Base-by-base conservation (phyloP, 2,113 vertebrate genomes). In the Sturnus vulgaris region DNA sequence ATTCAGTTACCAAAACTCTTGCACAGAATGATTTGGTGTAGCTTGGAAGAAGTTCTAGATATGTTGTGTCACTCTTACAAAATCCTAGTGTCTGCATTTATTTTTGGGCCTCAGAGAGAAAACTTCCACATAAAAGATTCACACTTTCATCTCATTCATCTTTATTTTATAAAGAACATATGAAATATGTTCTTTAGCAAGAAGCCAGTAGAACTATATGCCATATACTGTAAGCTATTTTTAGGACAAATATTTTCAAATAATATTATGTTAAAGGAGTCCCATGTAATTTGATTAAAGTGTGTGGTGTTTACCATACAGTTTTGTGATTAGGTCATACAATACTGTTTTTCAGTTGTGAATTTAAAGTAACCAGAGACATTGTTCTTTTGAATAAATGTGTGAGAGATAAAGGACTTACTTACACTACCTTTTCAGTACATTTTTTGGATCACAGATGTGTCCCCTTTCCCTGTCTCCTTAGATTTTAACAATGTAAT, bases 1-100 rank as follows among this genome's bases (percentile, higher is more conserved):
- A 88, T 87, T 97, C 50, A 87, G 17, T 88, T 96, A 93, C 66
- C 65, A 91, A 96, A 96, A 95, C 0, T 1, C 57, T 95, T 91
- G 47, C 39, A 56, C 57, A 81, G 65, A 90, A 82, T 68, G 10
- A 78, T 93, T 81, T 97, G 72, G 82, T 90, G n/a, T 93, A 87
- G 24, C 90, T 82, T 92, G 87, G 46, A 82, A 82, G 70, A 92
- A 89, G 23, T 64, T 83, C 17, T 35, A 57, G 40, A 35, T 81
- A 9, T 14, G 13, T 66, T 60, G 47, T 91, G 79, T 84, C 25
- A 30, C 42, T 90, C 57, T 39, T 68, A 44, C 2, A 60, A 86
- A 93, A 31, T 92, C 23, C 20, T 80, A 6, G 23, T 39, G 12
- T 88, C 35, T 95, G 22, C 28, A 40, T 88, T 66, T 82, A 52